These are phyloP conservation scores for Rhinichthys klamathensis DNA, from an alignment of 2,113 vertebrate species.

Conservation along the genomic window DNA sequence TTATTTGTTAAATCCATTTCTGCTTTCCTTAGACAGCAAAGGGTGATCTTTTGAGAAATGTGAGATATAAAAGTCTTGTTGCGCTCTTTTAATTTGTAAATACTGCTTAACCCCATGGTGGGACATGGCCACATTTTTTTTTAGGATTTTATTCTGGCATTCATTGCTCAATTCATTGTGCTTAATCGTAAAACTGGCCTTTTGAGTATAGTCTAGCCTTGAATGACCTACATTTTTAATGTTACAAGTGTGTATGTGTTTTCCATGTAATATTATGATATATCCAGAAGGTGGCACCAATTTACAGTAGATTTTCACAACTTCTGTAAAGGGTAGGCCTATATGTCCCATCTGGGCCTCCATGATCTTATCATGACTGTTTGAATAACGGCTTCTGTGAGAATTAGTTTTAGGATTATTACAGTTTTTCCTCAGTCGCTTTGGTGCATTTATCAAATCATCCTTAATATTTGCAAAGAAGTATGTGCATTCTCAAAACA, in stretches of 20 bases:
- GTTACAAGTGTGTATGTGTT: not conserved
- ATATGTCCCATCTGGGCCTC: not conserved
- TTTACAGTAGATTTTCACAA: not conserved
- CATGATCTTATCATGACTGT: not conserved
- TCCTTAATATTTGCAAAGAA: too few relatives aligned
- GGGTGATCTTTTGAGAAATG: too few relatives aligned
- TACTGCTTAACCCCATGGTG: too few relatives aligned
- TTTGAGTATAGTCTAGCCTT: not conserved
- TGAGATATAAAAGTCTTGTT: too few relatives aligned
- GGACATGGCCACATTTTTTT: not conserved
- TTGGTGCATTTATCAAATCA: too few relatives aligned
- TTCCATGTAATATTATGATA: not conserved
- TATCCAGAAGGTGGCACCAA: conserved; percentile 20
- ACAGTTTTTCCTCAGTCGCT: too few relatives aligned
- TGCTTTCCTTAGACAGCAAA: not conserved
- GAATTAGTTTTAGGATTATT: not conserved
- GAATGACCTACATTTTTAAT: too few relatives aligned
- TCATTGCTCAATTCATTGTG: too few relatives aligned
- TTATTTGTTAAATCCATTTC: not conserved
- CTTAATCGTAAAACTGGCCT: not conserved
- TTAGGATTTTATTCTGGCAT: not conserved
- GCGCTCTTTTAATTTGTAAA: too few relatives aligned
- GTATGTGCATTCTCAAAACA: too few relatives aligned
- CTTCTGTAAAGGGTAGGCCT: not conserved
- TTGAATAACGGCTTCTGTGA: not conserved